These are phyloP conservation scores for Gnathonemus longibarbis DNA, from an alignment of 2,113 vertebrate species.

Conservation along the genomic window DNA sequence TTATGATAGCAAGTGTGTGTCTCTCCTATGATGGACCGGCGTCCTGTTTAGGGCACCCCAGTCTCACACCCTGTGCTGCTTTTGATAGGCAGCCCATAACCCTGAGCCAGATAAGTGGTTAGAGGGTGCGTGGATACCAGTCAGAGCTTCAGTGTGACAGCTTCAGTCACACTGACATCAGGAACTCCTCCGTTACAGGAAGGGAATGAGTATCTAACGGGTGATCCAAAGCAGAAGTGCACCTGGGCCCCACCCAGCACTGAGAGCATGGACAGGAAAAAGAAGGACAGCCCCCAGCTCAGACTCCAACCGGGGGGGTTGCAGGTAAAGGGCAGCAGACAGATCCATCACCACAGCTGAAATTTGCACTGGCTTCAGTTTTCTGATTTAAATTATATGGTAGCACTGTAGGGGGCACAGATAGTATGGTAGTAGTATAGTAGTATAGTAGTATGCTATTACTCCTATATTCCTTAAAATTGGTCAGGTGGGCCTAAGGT, in stretches of 20 bases:
- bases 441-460: background rate
- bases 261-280: constrained; percentile 47
- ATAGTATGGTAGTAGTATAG: background rate
- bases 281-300: constrained; percentile 54
- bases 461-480: background rate
- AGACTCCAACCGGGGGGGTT: constrained; percentile 30
- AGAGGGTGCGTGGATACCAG: background rate
- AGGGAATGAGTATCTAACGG: constrained; percentile 32
- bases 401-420: background rate
- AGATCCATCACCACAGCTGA: background rate
- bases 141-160: background rate
- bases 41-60: background rate
- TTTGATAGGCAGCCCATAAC: too few relatives aligned
- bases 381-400: background rate
- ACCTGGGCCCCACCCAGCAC: constrained; percentile 45
- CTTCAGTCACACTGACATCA: background rate
- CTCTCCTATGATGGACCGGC: background rate
- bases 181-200: constrained; percentile 33
- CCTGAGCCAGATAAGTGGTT: too few relatives aligned
- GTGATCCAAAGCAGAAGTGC: constrained; percentile 46
- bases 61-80: too few relatives aligned
- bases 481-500: background rate
- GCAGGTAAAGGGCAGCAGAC: constrained; percentile 47
- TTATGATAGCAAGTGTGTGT: background rate
- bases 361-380: background rate